Evolutionary conservation across 2,888 invertebrate species (phyloP).

Genomic region (Megastigmus dorsalis): DNA sequence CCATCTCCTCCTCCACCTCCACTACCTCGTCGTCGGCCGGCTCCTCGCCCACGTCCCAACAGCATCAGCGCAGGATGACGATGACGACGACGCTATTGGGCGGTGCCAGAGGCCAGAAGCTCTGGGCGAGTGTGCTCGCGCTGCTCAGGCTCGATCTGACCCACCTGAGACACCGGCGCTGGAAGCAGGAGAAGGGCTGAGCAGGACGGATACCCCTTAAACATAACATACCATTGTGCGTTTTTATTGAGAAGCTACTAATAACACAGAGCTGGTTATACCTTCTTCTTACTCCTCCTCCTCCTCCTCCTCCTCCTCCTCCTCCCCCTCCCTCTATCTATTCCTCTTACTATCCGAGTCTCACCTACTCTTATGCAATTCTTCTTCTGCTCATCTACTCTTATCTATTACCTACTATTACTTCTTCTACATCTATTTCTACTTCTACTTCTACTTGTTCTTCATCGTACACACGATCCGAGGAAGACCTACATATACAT

Average conservation of each 20-base stretch:
- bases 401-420: too few species aligned
- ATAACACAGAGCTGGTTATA: conserved; percentile 5
- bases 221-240: conserved; percentile 8
- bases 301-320: neutral
- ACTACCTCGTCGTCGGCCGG: neutral
- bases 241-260: too few species aligned
- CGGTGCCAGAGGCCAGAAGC: conserved; percentile 37
- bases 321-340: neutral
- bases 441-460: too few species aligned
- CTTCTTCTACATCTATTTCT: too few species aligned
- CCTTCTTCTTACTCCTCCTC: conserved; percentile 7
- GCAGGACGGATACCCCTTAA: neutral
- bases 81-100: conserved; percentile 11
- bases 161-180: conserved; percentile 24
- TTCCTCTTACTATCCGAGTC: too few species aligned
- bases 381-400: too few species aligned
- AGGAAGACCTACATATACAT: neutral
- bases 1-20: neutral
- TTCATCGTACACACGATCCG: neutral
- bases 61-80: neutral
- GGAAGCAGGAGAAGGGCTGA: conserved; percentile 45
- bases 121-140: conserved; percentile 47
- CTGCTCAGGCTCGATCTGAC: conserved; percentile 45
- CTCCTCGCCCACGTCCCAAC: conserved; percentile 5
- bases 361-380: too few species aligned